Conservation (phyloP, 1,140 invertebrate genomes). For the Zaprionus camerounensis region DNA sequence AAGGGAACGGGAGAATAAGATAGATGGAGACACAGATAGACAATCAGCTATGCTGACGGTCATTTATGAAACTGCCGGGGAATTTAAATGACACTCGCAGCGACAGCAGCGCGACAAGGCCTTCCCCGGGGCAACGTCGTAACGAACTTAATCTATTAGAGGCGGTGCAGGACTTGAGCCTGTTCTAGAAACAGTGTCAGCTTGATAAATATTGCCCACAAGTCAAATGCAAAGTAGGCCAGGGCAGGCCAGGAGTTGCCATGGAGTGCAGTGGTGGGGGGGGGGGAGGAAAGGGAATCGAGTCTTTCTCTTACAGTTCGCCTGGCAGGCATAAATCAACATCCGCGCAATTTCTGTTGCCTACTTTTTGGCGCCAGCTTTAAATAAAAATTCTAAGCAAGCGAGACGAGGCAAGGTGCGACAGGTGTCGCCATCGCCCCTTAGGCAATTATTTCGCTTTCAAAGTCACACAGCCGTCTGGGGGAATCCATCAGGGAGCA, state of each 20-base stretch:
- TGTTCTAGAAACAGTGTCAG: constrained; percentile 51
- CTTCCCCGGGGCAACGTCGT: constrained; percentile 29
- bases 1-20: background rate
- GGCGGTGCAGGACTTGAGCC: constrained; percentile 30
- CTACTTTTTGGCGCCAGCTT: constrained; percentile 45
- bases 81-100: constrained; percentile 17
- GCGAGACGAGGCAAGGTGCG: constrained; percentile 16
- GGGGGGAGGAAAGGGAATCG: background rate
- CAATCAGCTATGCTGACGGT: background rate
- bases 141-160: constrained; percentile 80
- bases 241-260: background rate
- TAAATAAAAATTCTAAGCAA: constrained; percentile 32
- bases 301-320: constrained; percentile 13
- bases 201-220: constrained; percentile 75
- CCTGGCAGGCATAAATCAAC: constrained; percentile 59
- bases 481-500: constrained; percentile 63
- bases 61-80: constrained; percentile 60
- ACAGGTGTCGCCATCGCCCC: constrained; percentile 56
- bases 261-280: too few species aligned
- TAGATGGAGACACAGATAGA: constrained; percentile 6
- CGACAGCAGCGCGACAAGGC: constrained; percentile 1
- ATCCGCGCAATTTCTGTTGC: constrained; percentile 43
- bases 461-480: constrained; percentile 39
- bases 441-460: constrained; percentile 74
- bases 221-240: constrained; percentile 42